These are phyloP conservation scores for Globodera rostochiensis DNA, from an alignment of 1,140 invertebrate genomes.

Conservation along the genomic window DNA sequence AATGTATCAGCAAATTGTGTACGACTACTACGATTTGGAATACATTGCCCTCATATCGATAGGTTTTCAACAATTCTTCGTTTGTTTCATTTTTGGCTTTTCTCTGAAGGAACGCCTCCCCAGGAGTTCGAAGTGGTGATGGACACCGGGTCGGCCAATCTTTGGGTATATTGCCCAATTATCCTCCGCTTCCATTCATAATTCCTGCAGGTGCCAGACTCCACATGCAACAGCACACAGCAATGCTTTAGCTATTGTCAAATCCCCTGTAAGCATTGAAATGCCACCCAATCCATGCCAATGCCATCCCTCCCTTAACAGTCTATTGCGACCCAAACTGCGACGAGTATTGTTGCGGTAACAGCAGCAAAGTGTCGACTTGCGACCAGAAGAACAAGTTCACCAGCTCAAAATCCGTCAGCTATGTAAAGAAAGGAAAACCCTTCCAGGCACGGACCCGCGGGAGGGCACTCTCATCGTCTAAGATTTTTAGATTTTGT, in stretches of 20 bases:
- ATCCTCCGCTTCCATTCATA: neutral
- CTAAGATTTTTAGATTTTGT: conserved; percentile 10
- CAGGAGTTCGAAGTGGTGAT: conserved; percentile 32
- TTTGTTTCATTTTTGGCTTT: neutral
- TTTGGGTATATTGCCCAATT: conserved; percentile 21
- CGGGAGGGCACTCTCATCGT: neutral
- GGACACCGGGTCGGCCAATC: conserved; percentile 39
- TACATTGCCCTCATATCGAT: conserved; percentile 28
- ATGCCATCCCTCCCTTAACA: neutral
- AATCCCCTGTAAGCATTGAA: conserved; percentile 10
- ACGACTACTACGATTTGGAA: conserved; percentile 33
- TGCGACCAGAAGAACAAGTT: conserved; percentile 26
- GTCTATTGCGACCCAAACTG: conserved; percentile 17
- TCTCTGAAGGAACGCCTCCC: conserved; percentile 24
- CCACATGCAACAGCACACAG: conserved; percentile 14
- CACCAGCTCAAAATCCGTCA: conserved; percentile 1
- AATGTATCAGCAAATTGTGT: conserved; percentile 4
- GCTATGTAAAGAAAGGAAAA: conserved; percentile 6
- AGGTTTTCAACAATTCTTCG: neutral
- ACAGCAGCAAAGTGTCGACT: conserved; percentile 13
- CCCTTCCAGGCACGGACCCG: neutral
- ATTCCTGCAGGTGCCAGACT: conserved; percentile 16
- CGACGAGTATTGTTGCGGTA: conserved; percentile 28
- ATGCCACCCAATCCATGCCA: neutral
- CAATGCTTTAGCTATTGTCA: conserved; percentile 18